Base-by-base conservation (phyloP, 2,797 vertebrate genomes). In the Anguilla megastoma region DNA sequence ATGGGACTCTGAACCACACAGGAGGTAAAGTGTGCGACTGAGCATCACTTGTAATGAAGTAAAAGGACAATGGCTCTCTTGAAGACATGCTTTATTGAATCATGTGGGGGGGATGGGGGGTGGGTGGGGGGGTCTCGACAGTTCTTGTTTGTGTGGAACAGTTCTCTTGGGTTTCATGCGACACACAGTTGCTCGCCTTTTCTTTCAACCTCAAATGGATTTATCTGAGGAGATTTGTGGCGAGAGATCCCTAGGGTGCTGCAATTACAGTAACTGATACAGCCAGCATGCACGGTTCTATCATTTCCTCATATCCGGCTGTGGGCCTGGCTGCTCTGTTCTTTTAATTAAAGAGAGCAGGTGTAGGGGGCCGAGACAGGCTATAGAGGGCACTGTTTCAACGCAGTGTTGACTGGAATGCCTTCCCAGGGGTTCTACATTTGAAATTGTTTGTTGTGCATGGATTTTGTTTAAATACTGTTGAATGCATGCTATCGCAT, bases 1-100 rank as follows among this genome's bases (percentile, higher is more conserved):
- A 98, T 5, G 98, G 92, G 97, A 97, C 27, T 18, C 93, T 93
- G 87, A 99, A 99, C 91, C 92, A 97, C 92, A 97, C 97, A 8
- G 92, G 95, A 91, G 97, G 98, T 99, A 97, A 97, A 97, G 58
- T 56, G 85, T 30, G 85, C 50, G 88, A 74, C 10, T 52, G 52
- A 85, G 36, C 1, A 50, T 48, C 24, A 87, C 93, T 93, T 94
- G 93, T 94, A 90, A 92, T 88, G 2, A 89, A 88, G 88, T 86
- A 85, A 91, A 91, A 90, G 91, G 86, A 95, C 95, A 95, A 95
- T 93, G 93, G 94, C 93, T 91, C 91, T 91, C 92, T 93, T 95
- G 93, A 95, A 92, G 90, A 90, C 89, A 91, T 87, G 85, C 89
- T 90, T 93, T 90, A 93, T 87, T 89, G 90, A 91, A 92, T 94